These are phyloP conservation scores for Nycticorax nycticorax DNA, from an alignment of 2,113 vertebrate species.

Conservation along the genomic window DNA sequence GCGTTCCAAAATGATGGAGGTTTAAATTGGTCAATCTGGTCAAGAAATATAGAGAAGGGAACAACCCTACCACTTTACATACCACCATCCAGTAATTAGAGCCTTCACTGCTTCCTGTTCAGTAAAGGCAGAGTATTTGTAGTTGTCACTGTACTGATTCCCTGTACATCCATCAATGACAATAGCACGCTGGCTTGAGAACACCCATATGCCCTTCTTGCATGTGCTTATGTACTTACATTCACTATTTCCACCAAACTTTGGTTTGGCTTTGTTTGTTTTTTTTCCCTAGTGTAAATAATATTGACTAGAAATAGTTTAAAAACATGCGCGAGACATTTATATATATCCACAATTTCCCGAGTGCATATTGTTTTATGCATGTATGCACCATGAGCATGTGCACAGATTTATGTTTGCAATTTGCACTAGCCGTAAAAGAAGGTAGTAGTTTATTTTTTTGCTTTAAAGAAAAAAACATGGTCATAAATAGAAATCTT, in stretches of 20 bases:
- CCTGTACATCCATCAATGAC: background rate
- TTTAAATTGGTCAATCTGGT: background rate
- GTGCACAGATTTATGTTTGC: background rate
- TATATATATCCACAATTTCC: background rate
- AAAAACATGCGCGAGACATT: background rate
- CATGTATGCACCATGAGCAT: background rate
- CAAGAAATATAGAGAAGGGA: background rate
- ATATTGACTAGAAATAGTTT: background rate
- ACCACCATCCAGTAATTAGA: background rate
- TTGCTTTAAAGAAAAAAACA: background rate
- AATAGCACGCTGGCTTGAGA: background rate
- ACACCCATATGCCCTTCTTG: background rate
- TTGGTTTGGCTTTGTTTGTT: background rate
- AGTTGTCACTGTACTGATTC: background rate
- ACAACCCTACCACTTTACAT: background rate
- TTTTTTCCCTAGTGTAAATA: background rate
- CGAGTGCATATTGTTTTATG: background rate
- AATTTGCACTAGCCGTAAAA: background rate
- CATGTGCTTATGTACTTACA: background rate
- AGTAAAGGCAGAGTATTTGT: background rate
- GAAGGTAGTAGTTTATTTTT: background rate
- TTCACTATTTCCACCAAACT: background rate
- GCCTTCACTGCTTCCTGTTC: background rate
- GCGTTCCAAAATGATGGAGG: background rate
- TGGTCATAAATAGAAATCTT: background rate